Conservation (phyloP, 2,888 invertebrate species). For the Mimumesa dahlbomi region DNA sequence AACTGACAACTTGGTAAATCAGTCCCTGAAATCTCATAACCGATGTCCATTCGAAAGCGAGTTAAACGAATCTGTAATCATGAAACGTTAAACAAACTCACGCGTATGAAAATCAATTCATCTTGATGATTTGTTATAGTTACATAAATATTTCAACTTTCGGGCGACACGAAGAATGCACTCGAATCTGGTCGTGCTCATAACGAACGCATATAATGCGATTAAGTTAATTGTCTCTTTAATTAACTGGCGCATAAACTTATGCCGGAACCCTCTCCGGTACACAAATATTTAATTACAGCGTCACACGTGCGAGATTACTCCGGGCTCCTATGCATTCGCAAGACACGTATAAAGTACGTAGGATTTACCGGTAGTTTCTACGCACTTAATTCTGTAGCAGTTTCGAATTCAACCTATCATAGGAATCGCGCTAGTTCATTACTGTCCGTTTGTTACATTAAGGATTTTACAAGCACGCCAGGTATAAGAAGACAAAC, state of each 20-base stretch:
- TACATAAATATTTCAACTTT: not conserved
- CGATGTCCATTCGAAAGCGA: not conserved
- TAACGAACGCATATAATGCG: conserved; percentile 64
- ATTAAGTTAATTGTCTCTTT: conserved; percentile 72
- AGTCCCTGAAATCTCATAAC: not conserved
- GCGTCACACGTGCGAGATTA: conserved; percentile 62
- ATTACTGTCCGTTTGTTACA: not conserved
- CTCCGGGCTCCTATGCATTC: conserved; percentile 33
- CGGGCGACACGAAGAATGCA: not conserved
- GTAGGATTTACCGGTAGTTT: conserved; percentile 32
- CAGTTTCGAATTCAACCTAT: not conserved
- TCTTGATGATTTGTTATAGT: too few species aligned
- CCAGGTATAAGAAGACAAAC: too few species aligned
- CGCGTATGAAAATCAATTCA: too few species aligned
- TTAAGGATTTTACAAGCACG: not conserved
- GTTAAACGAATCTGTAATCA: not conserved
- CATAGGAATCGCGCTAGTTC: not conserved
- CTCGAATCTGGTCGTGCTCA: conserved; percentile 36
- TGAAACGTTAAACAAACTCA: not conserved
- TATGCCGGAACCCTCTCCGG: conserved; percentile 26
- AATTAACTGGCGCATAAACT: conserved; percentile 64
- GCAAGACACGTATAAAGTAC: conserved; percentile 20
- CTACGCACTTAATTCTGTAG: not conserved
- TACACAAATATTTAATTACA: conserved; percentile 71
- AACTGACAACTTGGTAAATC: conserved; percentile 5